Evolutionary conservation across 2,888 invertebrate species (phyloP), one percentile per base, ranked within the genome.

Genomic region (Tipula vernalis): DNA sequence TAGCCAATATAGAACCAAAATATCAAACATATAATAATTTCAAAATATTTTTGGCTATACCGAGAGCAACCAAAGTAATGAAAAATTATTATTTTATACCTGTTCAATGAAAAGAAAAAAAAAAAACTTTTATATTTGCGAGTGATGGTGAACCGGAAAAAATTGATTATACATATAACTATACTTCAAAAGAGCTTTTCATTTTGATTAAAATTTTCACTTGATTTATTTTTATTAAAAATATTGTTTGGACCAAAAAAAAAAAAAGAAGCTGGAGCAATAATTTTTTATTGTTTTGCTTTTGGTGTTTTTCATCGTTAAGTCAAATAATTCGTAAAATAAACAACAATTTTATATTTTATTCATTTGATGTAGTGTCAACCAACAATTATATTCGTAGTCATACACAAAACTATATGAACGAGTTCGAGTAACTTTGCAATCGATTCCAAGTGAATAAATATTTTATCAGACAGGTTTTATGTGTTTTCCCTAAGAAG

Each of bases 151-250:
- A 28, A 71, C 28, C 71, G 57, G 12, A 28, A 28, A 28, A 71
- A 71, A 71, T 71, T 28, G 28, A 28, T 71, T 10, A 28, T 28
- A 8, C 13, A 6, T 39, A 39, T 39, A 39, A 0, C 1, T 39
- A 28, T 71, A 71, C 71, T 71, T 71, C 28, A 71, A 28, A 18
- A 71, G 71, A 71, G 71, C 71, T 71, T 71, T 71, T 71, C 71
- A 71, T 71, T 71, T 71, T 71, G 71, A 71, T 71, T 71, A 71
- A 71, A 71, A 71, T 71, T 71, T 71, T 71, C 71, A 71, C 71
- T 28, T 71, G 71, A 71, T 71, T 71, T 71, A 71, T 71, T 71
- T 51, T 57, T 71, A 28, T 28, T 71, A 28, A 71, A 71, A 71
- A 71, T 28, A 71, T 71, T 71, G 71, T 18, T 71, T 71, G 12